Evolutionary conservation across 2,113 vertebrate species (phyloP), one percentile per base, ranked within the genome.

Genomic region (Sporophila hypoxantha): DNA sequence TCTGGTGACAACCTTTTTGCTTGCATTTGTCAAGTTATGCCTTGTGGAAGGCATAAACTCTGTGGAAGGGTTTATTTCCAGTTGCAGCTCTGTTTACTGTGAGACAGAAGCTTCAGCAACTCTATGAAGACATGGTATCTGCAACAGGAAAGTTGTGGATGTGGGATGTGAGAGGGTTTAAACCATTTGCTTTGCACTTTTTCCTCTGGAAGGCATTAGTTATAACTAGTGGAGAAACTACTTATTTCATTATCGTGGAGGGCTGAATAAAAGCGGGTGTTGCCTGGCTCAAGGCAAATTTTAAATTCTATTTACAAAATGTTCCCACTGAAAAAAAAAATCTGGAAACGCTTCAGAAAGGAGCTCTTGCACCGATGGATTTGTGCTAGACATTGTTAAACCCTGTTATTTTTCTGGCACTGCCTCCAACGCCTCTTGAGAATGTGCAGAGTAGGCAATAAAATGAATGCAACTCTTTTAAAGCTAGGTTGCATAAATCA

Each of bases 271-370:
- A 95, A 94, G 95, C 13, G 64, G 88, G 93, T 96, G 93, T 93
- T 97, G 91, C 78, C 84, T 95, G 94, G 95, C 96, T 96, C 85
- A 94, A 92, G 94, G 93, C 44, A 93, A 96, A 95, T 74, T 92
- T 93, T 91, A 90, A 91, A 87, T 93, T 94, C 88, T 95, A 96
- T 95, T 95, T 96, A 94, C 94, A 94, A 97, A 96, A 95, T 91
- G 76, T 84, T 96, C 93, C 90, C 86, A 70, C 89, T 95, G 87
- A 0, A 60, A 69, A 92, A 92, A 96, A 85, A 93, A 88, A 82
- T 62, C 95, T 97, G 96, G 96, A 97, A 96, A 86, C 76, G 94
- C 95, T 96, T 96, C 96, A 96, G 95, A 97, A 96, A 96, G 94
- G 94, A 96, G 77, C 78, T 92, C 70, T 93, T 95, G 92, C 90